Evolutionary conservation across 1,140 invertebrate genomes (phyloP).

Genomic region (Glomeris maerens): DNA sequence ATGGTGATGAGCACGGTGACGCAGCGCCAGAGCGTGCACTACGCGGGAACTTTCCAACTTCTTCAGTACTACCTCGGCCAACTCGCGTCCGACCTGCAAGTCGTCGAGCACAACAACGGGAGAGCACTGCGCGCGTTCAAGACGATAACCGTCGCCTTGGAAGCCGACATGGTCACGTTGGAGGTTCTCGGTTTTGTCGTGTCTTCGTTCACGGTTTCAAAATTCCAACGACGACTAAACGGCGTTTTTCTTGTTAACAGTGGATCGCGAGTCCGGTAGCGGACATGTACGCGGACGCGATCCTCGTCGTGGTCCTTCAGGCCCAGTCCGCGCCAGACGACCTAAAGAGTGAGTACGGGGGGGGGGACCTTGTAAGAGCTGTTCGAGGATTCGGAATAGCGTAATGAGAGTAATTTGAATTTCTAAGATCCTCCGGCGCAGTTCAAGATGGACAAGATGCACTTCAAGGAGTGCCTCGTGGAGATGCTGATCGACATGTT

Average conservation of each 20-base stretch:
- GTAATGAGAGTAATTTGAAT: neutral
- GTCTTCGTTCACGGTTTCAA: no score
- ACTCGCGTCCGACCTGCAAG: constrained; percentile 63
- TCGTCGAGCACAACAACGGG: constrained; percentile 50
- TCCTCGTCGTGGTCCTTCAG: constrained; percentile 66
- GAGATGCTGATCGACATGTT: constrained; percentile 91
- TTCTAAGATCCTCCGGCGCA: constrained; percentile 32
- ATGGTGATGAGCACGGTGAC: constrained; percentile 82
- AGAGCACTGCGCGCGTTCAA: constrained; percentile 50
- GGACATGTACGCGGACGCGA: constrained; percentile 95
- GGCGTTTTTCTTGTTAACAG: no score
- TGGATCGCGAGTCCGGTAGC: constrained; percentile 89
- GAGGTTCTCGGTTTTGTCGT: constrained; percentile 52
- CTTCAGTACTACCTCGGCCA: constrained; percentile 71
- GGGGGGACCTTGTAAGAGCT: neutral
- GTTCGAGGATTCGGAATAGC: constrained; percentile 30
- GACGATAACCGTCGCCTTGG: constrained; percentile 65
- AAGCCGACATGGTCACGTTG: constrained; percentile 65
- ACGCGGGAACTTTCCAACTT: constrained; percentile 56
- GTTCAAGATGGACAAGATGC: constrained; percentile 62
- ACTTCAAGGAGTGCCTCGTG: constrained; percentile 83
- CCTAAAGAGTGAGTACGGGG: neutral
- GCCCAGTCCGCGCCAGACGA: constrained; percentile 41
- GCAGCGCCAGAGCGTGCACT: constrained; percentile 78
- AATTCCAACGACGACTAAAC: no score